Evolutionary conservation across 1,140 invertebrate genomes (phyloP).

Genomic region (Pseudobourletiella spinata): DNA sequence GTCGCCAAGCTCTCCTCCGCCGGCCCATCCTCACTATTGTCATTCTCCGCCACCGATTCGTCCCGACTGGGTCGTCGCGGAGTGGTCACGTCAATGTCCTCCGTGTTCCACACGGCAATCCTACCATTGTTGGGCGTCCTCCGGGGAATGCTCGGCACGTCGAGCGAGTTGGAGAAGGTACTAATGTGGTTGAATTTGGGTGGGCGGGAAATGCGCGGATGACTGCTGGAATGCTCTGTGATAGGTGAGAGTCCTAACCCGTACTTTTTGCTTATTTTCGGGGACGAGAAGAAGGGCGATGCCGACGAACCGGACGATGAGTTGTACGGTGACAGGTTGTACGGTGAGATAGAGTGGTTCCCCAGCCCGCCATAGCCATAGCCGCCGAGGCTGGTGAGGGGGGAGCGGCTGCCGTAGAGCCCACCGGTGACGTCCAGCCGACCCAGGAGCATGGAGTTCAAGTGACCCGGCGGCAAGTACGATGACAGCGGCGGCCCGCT

Average conservation of each 20-base stretch:
- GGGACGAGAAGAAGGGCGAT: not conserved
- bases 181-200: conserved; percentile 4
- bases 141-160: not conserved
- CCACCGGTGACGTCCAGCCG: conserved; percentile 1
- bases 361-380: not conserved
- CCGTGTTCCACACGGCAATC: conserved; percentile 54
- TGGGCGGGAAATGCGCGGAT: conserved; percentile 39
- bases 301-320: not conserved
- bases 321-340: not conserved
- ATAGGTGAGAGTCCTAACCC: conserved; percentile 60
- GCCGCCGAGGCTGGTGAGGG: conserved; percentile 14
- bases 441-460: conserved; percentile 2
- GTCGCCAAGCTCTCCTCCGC: not conserved
- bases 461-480: not conserved
- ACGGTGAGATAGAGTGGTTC: not conserved
- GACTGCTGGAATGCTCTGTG: conserved; percentile 45
- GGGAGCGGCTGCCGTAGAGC: not conserved
- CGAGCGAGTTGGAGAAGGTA: not conserved
- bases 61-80: conserved; percentile 41
- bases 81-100: conserved; percentile 65
- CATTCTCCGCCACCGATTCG: not conserved
- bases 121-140: not conserved
- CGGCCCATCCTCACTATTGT: not conserved
- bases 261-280: conserved; percentile 45
- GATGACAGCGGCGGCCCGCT: not conserved